phyloP scores from a whole-genome alignment of 2,888 invertebrate genomes.

The Coelinius sp. region DNA sequence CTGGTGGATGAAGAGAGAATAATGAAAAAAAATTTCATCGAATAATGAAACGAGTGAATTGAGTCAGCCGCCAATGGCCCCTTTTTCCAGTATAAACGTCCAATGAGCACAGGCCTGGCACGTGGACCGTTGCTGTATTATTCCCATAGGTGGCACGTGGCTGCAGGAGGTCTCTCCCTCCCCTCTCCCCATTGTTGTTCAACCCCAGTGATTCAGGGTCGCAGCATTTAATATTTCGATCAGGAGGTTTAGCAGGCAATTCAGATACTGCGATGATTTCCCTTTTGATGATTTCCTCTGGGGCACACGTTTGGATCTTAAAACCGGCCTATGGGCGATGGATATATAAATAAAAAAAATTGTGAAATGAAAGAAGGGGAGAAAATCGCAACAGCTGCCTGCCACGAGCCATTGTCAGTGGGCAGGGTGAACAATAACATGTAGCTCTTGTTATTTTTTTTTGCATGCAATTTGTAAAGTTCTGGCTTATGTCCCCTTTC shows the following conservation, averaged over 20 bases:
- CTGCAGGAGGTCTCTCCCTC: conserved; percentile 40
- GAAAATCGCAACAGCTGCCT: conserved; percentile 49
- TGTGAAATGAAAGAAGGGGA: conserved; percentile 29
- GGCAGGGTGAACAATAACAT: conserved; percentile 47
- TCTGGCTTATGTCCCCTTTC: conserved; percentile 12
- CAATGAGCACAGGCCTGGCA: conserved; percentile 53
- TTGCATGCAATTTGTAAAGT: conserved; percentile 44
- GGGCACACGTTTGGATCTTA: conserved; percentile 32
- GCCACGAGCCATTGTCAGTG: conserved; percentile 49
- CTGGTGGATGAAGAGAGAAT: neutral
- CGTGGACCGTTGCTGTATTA: conserved; percentile 61
- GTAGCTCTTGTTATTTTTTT: conserved; percentile 38
- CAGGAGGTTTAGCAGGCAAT: conserved; percentile 43
- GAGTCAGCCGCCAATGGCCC: conserved; percentile 13
- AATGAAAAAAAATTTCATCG: neutral
- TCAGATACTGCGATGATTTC: conserved; percentile 47
- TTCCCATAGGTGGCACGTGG: conserved; percentile 62
- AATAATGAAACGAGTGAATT: conserved; percentile 18
- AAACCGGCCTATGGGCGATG: conserved; percentile 33
- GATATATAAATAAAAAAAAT: conserved; percentile 29
- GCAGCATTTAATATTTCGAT: conserved; percentile 64
- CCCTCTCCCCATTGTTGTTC: conserved; percentile 41
- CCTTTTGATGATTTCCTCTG: conserved; percentile 58
- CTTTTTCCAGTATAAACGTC: conserved; percentile 15
- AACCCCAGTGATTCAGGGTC: conserved; percentile 43